Base-by-base conservation (phyloP, 2,888 invertebrate species). In the Amitus sp. region DNA sequence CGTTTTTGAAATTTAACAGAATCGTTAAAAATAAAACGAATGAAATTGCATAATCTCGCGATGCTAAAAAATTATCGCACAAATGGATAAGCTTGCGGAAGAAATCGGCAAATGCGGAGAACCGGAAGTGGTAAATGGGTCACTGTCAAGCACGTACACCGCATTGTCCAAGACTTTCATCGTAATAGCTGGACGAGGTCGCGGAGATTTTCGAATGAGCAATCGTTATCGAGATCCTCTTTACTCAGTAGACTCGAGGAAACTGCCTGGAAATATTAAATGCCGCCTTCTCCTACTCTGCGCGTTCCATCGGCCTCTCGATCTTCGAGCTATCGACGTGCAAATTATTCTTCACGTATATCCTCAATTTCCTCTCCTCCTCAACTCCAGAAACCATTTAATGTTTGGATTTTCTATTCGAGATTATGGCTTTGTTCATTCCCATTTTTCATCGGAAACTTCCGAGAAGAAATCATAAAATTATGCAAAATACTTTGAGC, bases 61-160 rank as follows among this genome's bases (percentile, higher is more conserved):
- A 34, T 34, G 34, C 3, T 12, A 5, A 34, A 34, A 34, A 5
- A 34, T 13, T 10, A 34, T 12, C 34, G 34, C 13, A 34, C 34
- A 34, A 34, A 34, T 12, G 34, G n/a, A 34, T 13, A 34, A 34
- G 13, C n/a, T 34, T 34, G 13, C 49, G 53, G 63, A 55, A 64
- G 55, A 59, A 47, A 50, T 43, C 23, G 43, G 27, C 23, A 7
- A 52, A 43, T 28, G 7, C 30, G 62, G 66, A 53, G 61, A 71
- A 70, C 69, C 71, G 71, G 67, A 66, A 68, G 57, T 67, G 67
- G 66, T 63, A 75, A 77, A 67, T 77, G 64, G 78, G 78, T 76
- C 78, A 79, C 75, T 78, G 74, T 75, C 76, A 66, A 67, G 66
- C 61, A 49, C 61, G 49, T 49, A 48, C 37, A 23, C 54, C 30